Percentiles rank a stretch among this genome's conserved stretches.
Conservation (phyloP, 1,140 invertebrate genomes). For the Brachionus angularis region DNA sequence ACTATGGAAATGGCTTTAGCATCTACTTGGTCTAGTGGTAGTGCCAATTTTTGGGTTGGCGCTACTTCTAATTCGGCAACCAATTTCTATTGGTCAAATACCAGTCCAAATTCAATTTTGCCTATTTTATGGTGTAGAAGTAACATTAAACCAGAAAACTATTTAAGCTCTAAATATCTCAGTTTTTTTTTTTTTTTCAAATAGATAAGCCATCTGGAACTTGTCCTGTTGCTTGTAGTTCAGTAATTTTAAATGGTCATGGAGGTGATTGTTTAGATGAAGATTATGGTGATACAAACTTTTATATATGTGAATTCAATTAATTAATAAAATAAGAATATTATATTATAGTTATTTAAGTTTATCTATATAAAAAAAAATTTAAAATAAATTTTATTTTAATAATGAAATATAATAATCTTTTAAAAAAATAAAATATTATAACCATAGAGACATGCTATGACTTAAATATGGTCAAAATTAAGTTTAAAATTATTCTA, state of each 20-base stretch:
- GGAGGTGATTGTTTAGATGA: slow-evolving; percentile 26
- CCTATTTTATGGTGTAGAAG: slow-evolving; percentile 14
- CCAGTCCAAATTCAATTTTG: background rate
- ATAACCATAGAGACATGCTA: too few relatives aligned
- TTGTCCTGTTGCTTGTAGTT: background rate
- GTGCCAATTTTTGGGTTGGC: slow-evolving; percentile 29
- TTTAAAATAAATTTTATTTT: too few relatives aligned
- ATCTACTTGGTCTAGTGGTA: slow-evolving; percentile 13
- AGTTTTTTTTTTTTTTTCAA: background rate
- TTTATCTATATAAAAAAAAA: too few relatives aligned
- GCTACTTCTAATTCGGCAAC: background rate
- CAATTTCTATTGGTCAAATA: background rate
- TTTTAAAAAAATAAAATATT: too few relatives aligned
- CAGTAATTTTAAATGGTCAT: slow-evolving; percentile 2
- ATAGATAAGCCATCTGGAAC: background rate
- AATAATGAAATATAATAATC: too few relatives aligned
- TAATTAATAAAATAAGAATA: too few relatives aligned
- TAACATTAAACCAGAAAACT: background rate
- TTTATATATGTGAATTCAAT: too few relatives aligned
- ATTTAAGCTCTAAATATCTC: too few relatives aligned
- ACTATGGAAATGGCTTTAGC: slow-evolving; percentile 33
- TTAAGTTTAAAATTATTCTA: too few relatives aligned
- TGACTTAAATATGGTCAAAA: too few relatives aligned
- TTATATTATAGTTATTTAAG: too few relatives aligned
- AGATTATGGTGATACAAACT: too few relatives aligned